phyloP scores from a whole-genome alignment of 2,113 vertebrate genomes.

The Tonatia bakeri region DNA sequence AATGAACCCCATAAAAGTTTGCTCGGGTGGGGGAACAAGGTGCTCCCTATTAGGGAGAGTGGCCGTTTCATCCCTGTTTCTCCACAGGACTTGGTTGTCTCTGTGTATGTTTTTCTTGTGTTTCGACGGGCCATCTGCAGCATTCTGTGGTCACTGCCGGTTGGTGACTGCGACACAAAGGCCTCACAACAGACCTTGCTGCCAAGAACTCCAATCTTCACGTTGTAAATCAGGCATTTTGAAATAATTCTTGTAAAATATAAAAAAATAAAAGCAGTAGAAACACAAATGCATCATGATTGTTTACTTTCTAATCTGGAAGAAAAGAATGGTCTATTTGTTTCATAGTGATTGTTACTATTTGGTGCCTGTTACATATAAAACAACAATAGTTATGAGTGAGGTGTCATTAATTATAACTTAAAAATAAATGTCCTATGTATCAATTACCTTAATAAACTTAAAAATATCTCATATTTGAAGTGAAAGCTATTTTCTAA shows the following conservation, averaged over 20 bases:
- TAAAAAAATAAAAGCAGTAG: background rate
- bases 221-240: background rate
- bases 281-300: background rate
- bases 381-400: background rate
- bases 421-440: background rate
- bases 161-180: too few relatives aligned
- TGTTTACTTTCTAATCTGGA: background rate
- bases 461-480: background rate
- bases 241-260: background rate
- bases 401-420: background rate
- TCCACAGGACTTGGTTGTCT: too few relatives aligned
- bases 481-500: background rate
- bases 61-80: too few relatives aligned
- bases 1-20: too few relatives aligned
- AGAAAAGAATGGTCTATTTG: background rate
- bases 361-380: background rate
- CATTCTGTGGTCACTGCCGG: too few relatives aligned
- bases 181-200: constrained; percentile 27
- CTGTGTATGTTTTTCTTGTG: too few relatives aligned
- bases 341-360: background rate
- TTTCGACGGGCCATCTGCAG: too few relatives aligned
- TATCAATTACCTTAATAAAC: background rate
- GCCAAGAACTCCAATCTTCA: constrained; percentile 7
- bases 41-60: too few relatives aligned
- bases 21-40: too few relatives aligned